Evolutionary conservation across 2,113 vertebrate genomes (phyloP).

Genomic region (Pampusana beccarii): DNA sequence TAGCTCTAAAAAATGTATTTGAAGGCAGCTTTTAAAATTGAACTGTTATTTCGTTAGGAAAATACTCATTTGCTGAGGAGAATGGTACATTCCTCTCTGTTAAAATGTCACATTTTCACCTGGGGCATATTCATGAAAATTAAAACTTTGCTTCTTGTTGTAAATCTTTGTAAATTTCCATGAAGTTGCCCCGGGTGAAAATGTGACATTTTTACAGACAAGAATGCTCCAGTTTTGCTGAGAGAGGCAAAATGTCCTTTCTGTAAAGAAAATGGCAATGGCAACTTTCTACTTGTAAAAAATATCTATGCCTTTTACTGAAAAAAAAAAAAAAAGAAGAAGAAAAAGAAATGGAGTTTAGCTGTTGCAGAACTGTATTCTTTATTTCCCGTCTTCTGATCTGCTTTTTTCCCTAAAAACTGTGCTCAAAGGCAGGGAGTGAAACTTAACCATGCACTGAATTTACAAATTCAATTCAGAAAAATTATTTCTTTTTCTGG

Average conservation of each 20-base stretch:
- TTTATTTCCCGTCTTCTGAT: neutral
- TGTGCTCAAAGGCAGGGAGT: neutral
- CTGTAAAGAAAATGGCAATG: neutral
- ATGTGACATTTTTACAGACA: conserved; percentile 58
- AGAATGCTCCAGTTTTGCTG: conserved; percentile 55
- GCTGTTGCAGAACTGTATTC: neutral
- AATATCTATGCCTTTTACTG: neutral
- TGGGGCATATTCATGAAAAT: conserved; percentile 56
- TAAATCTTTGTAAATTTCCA: conserved; percentile 62
- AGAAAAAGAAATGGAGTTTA: neutral
- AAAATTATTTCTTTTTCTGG: neutral
- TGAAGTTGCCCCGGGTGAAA: conserved; percentile 51
- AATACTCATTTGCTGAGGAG: neutral
- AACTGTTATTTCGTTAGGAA: neutral
- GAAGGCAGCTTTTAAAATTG: conserved; percentile 15
- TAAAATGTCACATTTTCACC: conserved; percentile 57
- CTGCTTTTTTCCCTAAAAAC: neutral
- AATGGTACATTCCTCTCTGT: conserved; percentile 35
- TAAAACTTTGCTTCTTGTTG: conserved; percentile 53
- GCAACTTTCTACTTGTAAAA: neutral
- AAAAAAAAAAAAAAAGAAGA: neutral
- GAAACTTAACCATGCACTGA: neutral
- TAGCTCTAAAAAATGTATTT: neutral
- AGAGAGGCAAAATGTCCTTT: conserved; percentile 25
- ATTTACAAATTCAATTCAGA: neutral